Evolutionary conservation across 1,140 invertebrate genomes (phyloP).

Genomic region (Leptopilina boulardi): DNA sequence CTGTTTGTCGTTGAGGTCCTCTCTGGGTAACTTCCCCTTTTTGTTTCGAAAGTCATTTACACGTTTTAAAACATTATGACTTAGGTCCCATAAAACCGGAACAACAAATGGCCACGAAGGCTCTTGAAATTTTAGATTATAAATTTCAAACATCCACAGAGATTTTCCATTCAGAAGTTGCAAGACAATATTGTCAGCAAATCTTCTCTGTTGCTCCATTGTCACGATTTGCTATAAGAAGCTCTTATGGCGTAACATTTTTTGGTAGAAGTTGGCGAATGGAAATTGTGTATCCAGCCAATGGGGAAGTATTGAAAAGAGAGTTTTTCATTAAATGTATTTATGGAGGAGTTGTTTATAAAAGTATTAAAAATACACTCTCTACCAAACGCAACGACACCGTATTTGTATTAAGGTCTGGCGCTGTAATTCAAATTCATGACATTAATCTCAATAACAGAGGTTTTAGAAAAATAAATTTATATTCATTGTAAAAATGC

Average conservation of each 20-base stretch:
- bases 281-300: conserved; percentile 41
- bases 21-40: conserved; percentile 52
- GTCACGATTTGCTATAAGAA: too few relatives aligned
- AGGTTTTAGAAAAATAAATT: too few relatives aligned
- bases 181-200: conserved; percentile 50
- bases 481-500: too few relatives aligned
- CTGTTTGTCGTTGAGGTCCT: conserved; percentile 48
- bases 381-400: conserved; percentile 36
- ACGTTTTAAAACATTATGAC: conserved; percentile 44
- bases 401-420: neutral
- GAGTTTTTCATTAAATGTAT: conserved; percentile 42
- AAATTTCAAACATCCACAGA: too few relatives aligned
- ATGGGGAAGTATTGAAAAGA: conserved; percentile 29
- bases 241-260: conserved; percentile 44
- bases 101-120: conserved; percentile 48
- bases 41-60: conserved; percentile 49
- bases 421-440: neutral
- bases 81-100: conserved; percentile 46
- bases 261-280: conserved; percentile 55
- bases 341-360: conserved; percentile 27
- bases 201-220: neutral
- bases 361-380: conserved; percentile 34
- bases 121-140: too few relatives aligned
- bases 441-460: neutral
- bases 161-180: too few relatives aligned